phyloP scores from a whole-genome alignment of 92 coral and sea anemone genomes.

The Galaxea fascicularis region DNA sequence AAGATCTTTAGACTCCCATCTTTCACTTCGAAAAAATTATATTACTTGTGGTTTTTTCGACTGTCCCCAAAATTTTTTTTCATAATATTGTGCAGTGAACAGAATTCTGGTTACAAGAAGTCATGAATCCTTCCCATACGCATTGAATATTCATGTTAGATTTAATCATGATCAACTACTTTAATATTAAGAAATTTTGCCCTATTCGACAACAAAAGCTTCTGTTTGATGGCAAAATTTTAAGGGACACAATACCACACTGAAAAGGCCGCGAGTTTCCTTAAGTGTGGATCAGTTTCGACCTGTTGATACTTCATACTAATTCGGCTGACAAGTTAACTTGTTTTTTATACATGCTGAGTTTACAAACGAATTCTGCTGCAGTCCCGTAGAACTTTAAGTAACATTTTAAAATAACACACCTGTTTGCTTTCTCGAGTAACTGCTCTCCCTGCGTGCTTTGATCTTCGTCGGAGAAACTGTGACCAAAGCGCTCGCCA shows the following conservation, averaged over 20 bases:
- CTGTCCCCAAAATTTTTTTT: neutral
- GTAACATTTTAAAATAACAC: neutral
- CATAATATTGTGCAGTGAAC: neutral
- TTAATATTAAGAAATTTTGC: neutral
- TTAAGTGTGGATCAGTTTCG: too few relatives aligned
- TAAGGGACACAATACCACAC: neutral
- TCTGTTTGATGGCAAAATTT: neutral
- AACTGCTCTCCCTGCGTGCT: neutral
- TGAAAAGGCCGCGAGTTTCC: neutral
- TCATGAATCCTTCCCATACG: neutral
- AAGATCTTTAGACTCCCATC: neutral
- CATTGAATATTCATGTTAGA: neutral
- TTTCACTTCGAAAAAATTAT: neutral
- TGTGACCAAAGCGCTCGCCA: conserved; percentile 23
- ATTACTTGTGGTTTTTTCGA: neutral
- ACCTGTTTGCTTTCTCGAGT: conserved; percentile 9
- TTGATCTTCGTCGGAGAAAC: conserved; percentile 19
- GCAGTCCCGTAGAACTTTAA: too few relatives aligned
- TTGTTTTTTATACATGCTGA: neutral
- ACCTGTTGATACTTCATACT: too few relatives aligned
- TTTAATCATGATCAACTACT: neutral
- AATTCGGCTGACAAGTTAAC: neutral
- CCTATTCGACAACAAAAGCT: neutral
- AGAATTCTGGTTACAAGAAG: neutral
- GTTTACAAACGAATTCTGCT: neutral